Evolutionary conservation across 2,113 vertebrate genomes (phyloP).

Genomic region (Psephotus haematonotus): DNA sequence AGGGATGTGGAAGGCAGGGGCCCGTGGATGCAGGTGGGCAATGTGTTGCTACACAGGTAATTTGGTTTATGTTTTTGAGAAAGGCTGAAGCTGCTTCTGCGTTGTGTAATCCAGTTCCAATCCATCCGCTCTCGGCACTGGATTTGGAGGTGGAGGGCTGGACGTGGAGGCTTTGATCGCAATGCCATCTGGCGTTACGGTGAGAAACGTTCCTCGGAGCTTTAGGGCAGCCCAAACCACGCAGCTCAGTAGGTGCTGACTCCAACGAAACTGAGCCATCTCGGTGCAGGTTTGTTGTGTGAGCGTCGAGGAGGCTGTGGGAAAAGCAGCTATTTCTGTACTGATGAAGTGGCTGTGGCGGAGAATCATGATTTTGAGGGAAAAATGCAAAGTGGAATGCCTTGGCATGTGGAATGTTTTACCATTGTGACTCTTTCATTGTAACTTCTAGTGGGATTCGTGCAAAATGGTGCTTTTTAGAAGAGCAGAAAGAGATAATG

Average conservation of each 20-base stretch:
- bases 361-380: background rate
- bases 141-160: background rate
- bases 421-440: background rate
- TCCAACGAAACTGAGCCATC: constrained; percentile 36
- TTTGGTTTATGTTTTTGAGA: background rate
- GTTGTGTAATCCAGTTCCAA: background rate
- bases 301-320: constrained; percentile 3
- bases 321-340: constrained; percentile 29
- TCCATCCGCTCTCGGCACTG: background rate
- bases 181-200: background rate
- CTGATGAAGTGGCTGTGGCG: constrained; percentile 48
- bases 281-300: constrained; percentile 13
- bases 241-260: constrained; percentile 49
- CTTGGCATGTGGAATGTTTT: background rate
- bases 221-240: constrained; percentile 32
- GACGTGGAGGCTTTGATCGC: constrained; percentile 2
- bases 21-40: background rate
- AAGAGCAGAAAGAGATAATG: background rate
- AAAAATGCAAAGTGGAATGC: background rate
- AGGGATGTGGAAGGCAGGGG: background rate
- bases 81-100: background rate
- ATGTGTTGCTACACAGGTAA: background rate
- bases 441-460: background rate
- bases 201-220: background rate
- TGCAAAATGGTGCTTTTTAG: background rate